Base-by-base conservation (phyloP, 2,888 invertebrate genomes). In the Euzophera pinguis region DNA sequence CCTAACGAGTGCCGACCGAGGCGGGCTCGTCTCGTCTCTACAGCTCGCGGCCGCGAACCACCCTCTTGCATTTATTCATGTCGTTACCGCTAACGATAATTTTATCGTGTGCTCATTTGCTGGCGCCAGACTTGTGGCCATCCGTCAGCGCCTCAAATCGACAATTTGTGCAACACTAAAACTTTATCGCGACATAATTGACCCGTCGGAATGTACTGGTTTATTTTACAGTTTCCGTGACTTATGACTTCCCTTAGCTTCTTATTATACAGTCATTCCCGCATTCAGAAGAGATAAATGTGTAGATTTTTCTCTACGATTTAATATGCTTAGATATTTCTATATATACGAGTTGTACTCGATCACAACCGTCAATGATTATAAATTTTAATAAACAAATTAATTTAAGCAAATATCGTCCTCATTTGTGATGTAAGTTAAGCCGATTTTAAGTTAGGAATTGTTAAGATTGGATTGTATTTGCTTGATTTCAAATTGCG, bases 71-170 rank as follows among this genome's bases (percentile, higher is more conserved):
- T 91, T 91, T 90, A 91, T 91, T 90, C 90, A 90, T 91, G 90
- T 91, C 90, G 90, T 91, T 91, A 90, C 89, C 80, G 84, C 89
- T 90, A 91, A 91, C 90, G 90, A 90, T 91, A 90, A 91, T 91
- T 91, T 90, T 91, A 91, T 91, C 90, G 90, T 86, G 87, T 89
- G 90, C 90, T 91, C 90, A 91, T 91, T 91, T 90, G 85, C 81
- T 78, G 88, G 84, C 88, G 84, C 84, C 86, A 82, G 84, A 75
- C 81, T 83, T 83, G 81, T 78, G 81, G 75, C 84, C 81, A 89
- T 89, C 83, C 86, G 87, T 90, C 89, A 88, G 81, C 75, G 78
- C 76, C 73, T 75, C 80, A 84, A 87, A 88, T 84, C 86, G 87
- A 77, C 87, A 84, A 90, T 88, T 89, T 86, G 87, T 83, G 80